These are phyloP conservation scores for Drosophila ohnishii DNA, from an alignment of 1,140 invertebrate genomes.

Conservation along the genomic window DNA sequence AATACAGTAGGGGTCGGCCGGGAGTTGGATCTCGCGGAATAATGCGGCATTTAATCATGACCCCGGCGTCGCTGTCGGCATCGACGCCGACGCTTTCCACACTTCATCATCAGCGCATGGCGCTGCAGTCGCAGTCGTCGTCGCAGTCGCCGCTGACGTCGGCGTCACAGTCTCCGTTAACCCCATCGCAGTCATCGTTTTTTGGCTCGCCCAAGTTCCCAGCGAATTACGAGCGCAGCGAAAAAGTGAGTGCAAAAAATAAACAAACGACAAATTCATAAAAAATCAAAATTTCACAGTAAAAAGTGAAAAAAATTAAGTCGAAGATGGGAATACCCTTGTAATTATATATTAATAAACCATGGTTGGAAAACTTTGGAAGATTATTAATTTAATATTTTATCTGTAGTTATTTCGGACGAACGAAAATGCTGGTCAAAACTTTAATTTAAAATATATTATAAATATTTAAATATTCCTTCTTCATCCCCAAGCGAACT, in stretches of 20 bases:
- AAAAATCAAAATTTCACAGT: not conserved
- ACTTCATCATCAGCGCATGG: conserved; percentile 71
- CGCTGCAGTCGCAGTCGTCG: conserved; percentile 54
- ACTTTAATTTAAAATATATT: not conserved
- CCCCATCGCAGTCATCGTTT: conserved; percentile 62
- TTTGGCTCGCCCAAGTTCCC: conserved; percentile 77
- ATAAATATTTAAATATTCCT: not conserved
- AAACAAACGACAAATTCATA: conserved; percentile 16
- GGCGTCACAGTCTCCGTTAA: conserved; percentile 47
- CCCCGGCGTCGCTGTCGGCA: conserved; percentile 75
- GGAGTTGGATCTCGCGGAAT: conserved; percentile 23
- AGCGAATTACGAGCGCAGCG: conserved; percentile 80
- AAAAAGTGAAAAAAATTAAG: not conserved
- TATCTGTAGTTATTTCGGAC: too few relatives aligned
- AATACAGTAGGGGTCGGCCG: conserved; percentile 5
- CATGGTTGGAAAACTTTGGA: too few relatives aligned
- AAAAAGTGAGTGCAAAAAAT: conserved; percentile 77
- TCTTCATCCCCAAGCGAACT: not conserved
- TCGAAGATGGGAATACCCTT: not conserved
- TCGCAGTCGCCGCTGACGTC: conserved; percentile 31
- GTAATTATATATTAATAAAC: too few relatives aligned
- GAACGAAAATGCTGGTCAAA: not conserved
- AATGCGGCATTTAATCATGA: conserved; percentile 80
- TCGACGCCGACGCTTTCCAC: conserved; percentile 77
- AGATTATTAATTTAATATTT: too few relatives aligned